These are phyloP conservation scores for Melipona beecheii DNA, from an alignment of 2,888 invertebrate genomes.

Conservation along the genomic window DNA sequence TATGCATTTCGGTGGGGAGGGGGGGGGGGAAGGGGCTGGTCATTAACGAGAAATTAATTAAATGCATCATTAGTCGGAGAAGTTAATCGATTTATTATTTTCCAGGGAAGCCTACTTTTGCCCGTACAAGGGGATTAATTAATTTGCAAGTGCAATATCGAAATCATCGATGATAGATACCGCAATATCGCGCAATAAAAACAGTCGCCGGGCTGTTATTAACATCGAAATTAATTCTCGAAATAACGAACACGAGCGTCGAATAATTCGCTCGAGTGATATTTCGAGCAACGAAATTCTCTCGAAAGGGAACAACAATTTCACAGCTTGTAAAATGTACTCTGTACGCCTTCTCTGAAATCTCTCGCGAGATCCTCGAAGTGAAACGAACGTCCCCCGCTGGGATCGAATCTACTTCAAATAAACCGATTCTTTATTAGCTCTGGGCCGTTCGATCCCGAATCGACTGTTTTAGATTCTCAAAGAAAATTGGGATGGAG, in stretches of 20 bases:
- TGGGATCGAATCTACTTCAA: neutral
- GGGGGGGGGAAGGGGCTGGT: neutral
- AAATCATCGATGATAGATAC: neutral
- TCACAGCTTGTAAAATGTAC: too few species aligned
- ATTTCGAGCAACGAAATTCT: neutral
- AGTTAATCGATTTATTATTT: neutral
- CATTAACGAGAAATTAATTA: neutral
- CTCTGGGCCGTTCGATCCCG: neutral
- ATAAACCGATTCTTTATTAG: neutral
- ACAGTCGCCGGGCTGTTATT: too few species aligned
- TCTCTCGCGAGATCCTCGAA: too few species aligned
- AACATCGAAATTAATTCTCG: neutral
- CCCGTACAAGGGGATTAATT: conserved; percentile 1
- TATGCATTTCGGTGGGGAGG: neutral
- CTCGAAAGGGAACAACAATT: too few species aligned
- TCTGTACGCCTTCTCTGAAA: too few species aligned
- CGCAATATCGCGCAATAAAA: neutral
- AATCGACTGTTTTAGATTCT: conserved; percentile 2
- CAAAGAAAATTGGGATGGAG: neutral
- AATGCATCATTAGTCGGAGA: neutral
- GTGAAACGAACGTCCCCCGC: too few species aligned
- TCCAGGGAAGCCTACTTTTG: neutral
- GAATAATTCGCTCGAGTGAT: neutral
- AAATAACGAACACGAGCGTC: neutral
- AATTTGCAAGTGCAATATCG: neutral